These are phyloP conservation scores for Fringilla coelebs DNA, from an alignment of 2,797 vertebrate species.

Conservation along the genomic window DNA sequence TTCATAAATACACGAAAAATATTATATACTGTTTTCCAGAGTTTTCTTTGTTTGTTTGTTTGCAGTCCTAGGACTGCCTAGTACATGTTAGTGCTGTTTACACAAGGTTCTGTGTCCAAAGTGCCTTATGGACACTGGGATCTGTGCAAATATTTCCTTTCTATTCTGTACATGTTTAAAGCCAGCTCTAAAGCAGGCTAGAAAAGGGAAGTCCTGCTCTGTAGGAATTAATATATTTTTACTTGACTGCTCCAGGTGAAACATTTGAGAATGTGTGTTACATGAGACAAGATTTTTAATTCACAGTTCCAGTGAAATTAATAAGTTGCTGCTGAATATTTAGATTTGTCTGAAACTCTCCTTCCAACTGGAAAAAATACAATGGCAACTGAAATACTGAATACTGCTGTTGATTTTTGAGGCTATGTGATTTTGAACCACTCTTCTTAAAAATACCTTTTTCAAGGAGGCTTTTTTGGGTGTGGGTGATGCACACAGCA, in stretches of 20 bases:
- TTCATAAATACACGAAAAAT: background rate
- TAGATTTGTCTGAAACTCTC: background rate
- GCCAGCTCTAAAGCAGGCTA: background rate
- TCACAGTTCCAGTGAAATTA: constrained; percentile 2
- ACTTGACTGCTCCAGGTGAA: background rate
- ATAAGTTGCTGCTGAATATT: background rate
- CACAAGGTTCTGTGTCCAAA: background rate
- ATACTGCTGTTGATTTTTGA: background rate
- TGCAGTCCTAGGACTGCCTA: background rate
- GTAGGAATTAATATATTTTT: background rate
- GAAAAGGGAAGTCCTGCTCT: background rate
- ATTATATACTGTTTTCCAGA: background rate
- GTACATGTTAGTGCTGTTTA: background rate
- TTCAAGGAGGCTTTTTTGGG: background rate
- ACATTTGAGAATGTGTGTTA: background rate
- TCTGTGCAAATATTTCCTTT: background rate
- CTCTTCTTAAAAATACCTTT: background rate
- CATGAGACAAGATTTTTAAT: background rate
- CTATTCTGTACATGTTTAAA: background rate
- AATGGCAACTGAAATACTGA: background rate
- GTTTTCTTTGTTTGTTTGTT: background rate
- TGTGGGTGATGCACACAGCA: background rate
- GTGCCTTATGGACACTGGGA: background rate
- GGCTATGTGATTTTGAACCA: background rate
- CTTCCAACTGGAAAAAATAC: background rate